A percentile compares a stretch with the other conserved stretches of the same genome.
These are phyloP conservation scores for Strix uralensis DNA, from an alignment of 2,113 vertebrate species.

Conservation along the genomic window DNA sequence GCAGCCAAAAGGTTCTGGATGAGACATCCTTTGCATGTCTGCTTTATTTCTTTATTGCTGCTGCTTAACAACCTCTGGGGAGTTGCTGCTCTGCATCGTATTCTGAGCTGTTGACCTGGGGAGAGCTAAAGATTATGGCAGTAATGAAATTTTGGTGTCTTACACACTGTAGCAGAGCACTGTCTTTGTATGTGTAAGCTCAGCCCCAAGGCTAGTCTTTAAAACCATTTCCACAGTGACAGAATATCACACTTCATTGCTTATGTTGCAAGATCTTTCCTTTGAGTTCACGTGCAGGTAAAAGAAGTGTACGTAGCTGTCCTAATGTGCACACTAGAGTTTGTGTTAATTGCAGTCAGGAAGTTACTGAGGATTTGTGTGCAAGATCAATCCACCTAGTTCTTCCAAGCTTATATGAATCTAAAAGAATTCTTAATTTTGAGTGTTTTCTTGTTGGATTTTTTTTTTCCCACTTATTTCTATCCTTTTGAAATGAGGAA, in stretches of 20 bases:
- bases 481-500: neutral
- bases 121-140: neutral
- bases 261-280: neutral
- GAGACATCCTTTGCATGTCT: conserved; percentile 4
- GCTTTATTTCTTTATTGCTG: conserved; percentile 38
- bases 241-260: neutral
- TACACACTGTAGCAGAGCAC: neutral
- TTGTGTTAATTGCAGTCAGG: neutral
- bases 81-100: neutral
- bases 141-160: neutral
- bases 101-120: neutral
- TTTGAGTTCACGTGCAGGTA: neutral
- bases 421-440: neutral
- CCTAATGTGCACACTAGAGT: rapidly evolving
- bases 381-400: neutral
- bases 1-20: conserved; percentile 17
- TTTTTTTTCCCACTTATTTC: neutral
- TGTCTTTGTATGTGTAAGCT: neutral
- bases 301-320: neutral
- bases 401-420: neutral
- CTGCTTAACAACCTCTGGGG: neutral
- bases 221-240: neutral
- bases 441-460: neutral
- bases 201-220: neutral
- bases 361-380: neutral